Evolutionary conservation across 2,888 invertebrate genomes (phyloP), one percentile per base, ranked within the genome.

Genomic region (Lasioglossum malachurum): DNA sequence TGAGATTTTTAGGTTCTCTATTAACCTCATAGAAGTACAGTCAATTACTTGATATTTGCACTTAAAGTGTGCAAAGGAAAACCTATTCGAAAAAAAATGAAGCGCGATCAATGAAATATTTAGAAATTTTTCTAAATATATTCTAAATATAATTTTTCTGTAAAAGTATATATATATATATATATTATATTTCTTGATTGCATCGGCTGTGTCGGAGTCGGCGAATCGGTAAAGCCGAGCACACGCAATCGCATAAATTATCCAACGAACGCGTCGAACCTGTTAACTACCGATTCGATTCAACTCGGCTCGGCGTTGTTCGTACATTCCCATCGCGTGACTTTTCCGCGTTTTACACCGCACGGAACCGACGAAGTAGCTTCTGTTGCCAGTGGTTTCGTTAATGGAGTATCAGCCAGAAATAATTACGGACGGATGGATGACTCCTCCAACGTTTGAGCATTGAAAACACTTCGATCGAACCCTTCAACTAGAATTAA

Each of bases 201-300:
- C 41, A 19, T 38, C 23, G 38, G 69, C n/a, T 38, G 23, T 38
- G n/a, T 57, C 23, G 57, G 31, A 71, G 44, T 75, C 12, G 16
- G 7, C 38, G 38, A 46, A 74, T 69, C 41, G 57, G 75, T 16
- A 41, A 76, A 60, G 46, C 16, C 16, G 75, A 38, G n/a, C 64
- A 23, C 86, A 82, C 85, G 85, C 82, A 76, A 86, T 53, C 35
- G 64, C 67, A 41, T 67, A 60, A 78, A 82, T 78, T 71, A 85
- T 74, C 74, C 67, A 10, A 69, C 35, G 74, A 44, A 85, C 78
- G 86, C 82, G 82, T 82, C 75, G 76, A 76, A 53, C 75, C 80
- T 67, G 85, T 78, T 86, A 86, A 87, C 87, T 76, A 69, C 79
- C 75, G 86, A 73, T 79, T 76, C 82, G 82, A 82, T 82, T 79